Evolutionary conservation across 1,140 invertebrate species (phyloP), one percentile per base, ranked within the genome.

Genomic region (Armadillidium nasatum): DNA sequence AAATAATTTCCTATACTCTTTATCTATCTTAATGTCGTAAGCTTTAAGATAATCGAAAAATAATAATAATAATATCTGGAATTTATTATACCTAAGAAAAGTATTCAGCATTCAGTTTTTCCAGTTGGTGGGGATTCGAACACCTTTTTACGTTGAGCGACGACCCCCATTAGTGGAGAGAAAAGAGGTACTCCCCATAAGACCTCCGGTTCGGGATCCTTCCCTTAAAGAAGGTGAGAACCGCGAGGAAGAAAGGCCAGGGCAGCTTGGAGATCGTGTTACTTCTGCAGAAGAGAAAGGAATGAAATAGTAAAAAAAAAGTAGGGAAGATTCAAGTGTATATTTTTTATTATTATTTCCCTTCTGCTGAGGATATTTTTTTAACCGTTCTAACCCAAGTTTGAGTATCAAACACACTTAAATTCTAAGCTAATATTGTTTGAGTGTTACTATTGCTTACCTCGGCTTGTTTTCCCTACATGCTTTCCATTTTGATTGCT

Each of bases 141-240:
- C 11, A 60, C 50, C 46, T 50, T 50, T 50, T 60, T 60, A 7
- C 50, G 50, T 1, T 60, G 50, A 19, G 50, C 50, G 19, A 60
- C 7, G 11, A 60, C 19, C 50, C 46, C 50, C 50, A 60, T 60
- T 15, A 60, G 50, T 13, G 50, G 50, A 2, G 50, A 7, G 7
- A 7, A 33, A 33, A 7, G 50, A n/a, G n/a, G n/a, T n/a, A n/a
- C 11, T 7, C 2, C 50, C 19, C 19, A 60, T 60, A 19, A 19
- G 50, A 19, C 50, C 19, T 6, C 33, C 2, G 19, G 1, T 19
- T 7, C 50, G 11, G 11, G 50, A 60, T 7, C 50, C 50, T 60
- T 60, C 19, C 50, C 50, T 15, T 60, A 60, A 60, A 60, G 33
- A 60, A 60, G 50, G 11, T 60, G 50, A 60, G 50, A 60, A 60